Evolutionary conservation across 2,113 vertebrate species (phyloP).

Genomic region (Cranoglanis bouderius): DNA sequence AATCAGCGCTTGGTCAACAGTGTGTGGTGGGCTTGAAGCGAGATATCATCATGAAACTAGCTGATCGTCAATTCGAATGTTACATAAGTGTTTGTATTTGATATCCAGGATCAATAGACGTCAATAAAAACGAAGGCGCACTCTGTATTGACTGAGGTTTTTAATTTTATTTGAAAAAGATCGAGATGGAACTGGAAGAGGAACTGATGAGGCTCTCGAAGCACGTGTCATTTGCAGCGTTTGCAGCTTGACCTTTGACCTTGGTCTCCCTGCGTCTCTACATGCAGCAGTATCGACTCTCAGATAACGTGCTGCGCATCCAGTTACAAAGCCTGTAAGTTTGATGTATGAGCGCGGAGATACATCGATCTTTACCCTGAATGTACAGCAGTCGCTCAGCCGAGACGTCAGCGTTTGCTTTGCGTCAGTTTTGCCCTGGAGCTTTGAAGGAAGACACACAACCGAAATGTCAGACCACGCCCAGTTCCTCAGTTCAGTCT

Average conservation of each 20-base stretch:
- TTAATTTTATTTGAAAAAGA: not conserved
- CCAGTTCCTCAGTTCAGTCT: not conserved
- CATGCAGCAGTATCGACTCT: not conserved
- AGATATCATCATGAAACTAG: not conserved
- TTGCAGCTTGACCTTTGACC: slow-evolving; percentile 4
- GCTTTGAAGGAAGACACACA: not conserved
- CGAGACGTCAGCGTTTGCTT: not conserved
- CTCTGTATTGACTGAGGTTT: not conserved
- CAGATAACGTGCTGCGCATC: not conserved
- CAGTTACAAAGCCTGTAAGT: not conserved
- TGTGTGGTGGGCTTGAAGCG: not conserved
- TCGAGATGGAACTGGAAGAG: too few species aligned
- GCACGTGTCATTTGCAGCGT: not conserved
- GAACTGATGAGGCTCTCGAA: too few species aligned
- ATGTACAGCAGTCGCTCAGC: not conserved
- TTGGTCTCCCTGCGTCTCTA: not conserved
- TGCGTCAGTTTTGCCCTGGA: not conserved
- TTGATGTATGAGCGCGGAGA: not conserved
- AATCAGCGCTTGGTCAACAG: not conserved
- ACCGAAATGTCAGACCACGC: not conserved
- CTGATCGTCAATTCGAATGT: not conserved
- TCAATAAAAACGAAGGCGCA: not conserved
- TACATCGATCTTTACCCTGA: not conserved
- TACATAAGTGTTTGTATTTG: slow-evolving; percentile 11
- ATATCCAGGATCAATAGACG: slow-evolving; percentile 1